Base-by-base conservation (phyloP, 1,140 invertebrate species). In the Araneus ventricosus region DNA sequence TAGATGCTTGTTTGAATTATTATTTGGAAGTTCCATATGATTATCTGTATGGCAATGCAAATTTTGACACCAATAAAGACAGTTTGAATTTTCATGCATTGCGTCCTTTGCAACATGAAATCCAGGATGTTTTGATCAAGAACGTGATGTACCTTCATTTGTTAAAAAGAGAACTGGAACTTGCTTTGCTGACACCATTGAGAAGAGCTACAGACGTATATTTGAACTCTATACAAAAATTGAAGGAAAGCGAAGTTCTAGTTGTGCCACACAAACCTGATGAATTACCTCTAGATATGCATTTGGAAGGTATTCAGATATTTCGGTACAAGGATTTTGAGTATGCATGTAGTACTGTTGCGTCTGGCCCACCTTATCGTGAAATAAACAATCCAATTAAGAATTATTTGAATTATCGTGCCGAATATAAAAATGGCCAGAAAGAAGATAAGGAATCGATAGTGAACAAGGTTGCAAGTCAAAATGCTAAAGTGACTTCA, bases 121-220 rank as follows among this genome's bases (percentile, higher is more conserved):
- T 67, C 20, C 45, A 30, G 8, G 63, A 88, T 70, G 24, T 41
- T 1, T 27, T 88, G 3, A 70, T 88, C 20, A 88, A 70, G 7
- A 88, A 88, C 17, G 59, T 70, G 1, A 70, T 70, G 5, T 88
- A 88, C 70, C 34, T 88, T 27, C 20, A 34, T 10, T 30, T 67
- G 10, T 24, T 88, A 22, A 63, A 63, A 67, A 14, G 30, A 63
- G 59, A 87, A 37, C 3, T 87, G 0, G 34, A 37, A 37, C 8
- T 20, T 10, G 37, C 30, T 4, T n/a, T 88, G 22, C 27, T 24
- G 4, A 45, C 20, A 4, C 87, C 87, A 41, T 39, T 88, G 34
- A 34, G 39, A 22, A 88, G 87, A 70, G 34, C 34, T n/a, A 34
- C 57, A 45, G 87, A 88, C 27, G 37, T 70, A 14, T 70, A 70